phyloP scores from a whole-genome alignment of 2,797 vertebrate species.

The Darevskia mixta region DNA sequence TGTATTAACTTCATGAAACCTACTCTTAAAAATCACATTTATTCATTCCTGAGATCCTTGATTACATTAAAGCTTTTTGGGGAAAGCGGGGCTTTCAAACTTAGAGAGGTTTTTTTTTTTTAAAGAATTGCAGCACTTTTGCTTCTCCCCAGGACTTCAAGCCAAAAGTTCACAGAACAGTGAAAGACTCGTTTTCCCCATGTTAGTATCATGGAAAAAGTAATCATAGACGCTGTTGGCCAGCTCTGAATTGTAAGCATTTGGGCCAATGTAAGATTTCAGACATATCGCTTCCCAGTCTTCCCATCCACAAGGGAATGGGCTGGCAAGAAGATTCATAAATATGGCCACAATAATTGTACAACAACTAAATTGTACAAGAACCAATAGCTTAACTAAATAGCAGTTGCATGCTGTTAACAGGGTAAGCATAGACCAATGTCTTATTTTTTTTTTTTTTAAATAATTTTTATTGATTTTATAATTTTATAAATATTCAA shows the following conservation, averaged over 20 bases:
- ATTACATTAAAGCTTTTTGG: neutral
- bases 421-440: neutral
- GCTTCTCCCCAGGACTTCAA: neutral
- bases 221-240: neutral
- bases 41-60: neutral
- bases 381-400: neutral
- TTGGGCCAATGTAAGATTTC: neutral
- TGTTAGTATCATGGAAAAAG: neutral
- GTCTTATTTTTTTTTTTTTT: too few relatives aligned
- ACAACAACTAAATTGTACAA: neutral
- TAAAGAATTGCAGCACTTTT: neutral
- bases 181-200: neutral
- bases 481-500: too few relatives aligned
- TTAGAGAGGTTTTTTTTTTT: neutral
- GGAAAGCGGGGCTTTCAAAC: neutral
- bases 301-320: neutral
- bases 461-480: too few relatives aligned
- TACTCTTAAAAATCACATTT: too few relatives aligned
- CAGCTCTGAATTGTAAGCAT: slow-evolving; percentile 1
- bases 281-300: neutral
- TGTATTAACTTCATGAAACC: neutral
- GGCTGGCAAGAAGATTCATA: neutral
- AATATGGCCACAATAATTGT: neutral
- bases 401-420: neutral
- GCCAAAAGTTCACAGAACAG: neutral